Percentiles rank a stretch among this genome's conserved stretches.
These are phyloP conservation scores for Archocentrus centrarchus DNA, from an alignment of 2,113 vertebrate genomes.

Conservation along the genomic window DNA sequence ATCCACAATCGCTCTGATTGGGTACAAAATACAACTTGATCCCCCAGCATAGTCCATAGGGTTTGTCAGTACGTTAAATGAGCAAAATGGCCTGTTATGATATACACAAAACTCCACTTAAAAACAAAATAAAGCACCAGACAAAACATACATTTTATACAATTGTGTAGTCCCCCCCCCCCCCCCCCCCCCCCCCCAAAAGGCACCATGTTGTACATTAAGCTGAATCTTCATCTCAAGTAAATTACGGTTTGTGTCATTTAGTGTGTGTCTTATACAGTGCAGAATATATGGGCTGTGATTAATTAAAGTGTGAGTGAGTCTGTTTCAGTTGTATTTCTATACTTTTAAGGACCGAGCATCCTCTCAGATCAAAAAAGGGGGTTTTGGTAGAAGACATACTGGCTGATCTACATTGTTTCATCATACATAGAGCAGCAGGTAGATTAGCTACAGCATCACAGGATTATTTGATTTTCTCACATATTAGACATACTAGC, in stretches of 20 bases:
- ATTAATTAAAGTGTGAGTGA: conserved; percentile 69
- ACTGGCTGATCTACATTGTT: neutral
- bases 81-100: conserved; percentile 53
- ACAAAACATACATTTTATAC: conserved; percentile 77
- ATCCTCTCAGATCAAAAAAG: neutral
- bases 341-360: conserved; percentile 47
- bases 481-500: neutral
- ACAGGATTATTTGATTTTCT: neutral
- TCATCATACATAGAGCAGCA: neutral
- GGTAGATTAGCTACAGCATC: neutral
- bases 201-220: conserved; percentile 71
- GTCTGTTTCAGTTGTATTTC: conserved; percentile 42
- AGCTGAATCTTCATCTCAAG: conserved; percentile 85
- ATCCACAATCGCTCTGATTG: conserved; percentile 83
- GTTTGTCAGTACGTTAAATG: conserved; percentile 84
- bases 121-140: conserved; percentile 55
- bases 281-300: conserved; percentile 91
- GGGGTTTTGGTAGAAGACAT: neutral
- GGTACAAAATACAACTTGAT: conserved; percentile 71
- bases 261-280: conserved; percentile 88
- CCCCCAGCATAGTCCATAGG: conserved; percentile 87
- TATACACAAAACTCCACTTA: conserved; percentile 69
- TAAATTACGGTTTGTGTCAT: conserved; percentile 75
- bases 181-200: conserved; percentile 50
- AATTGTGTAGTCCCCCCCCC: conserved; percentile 73